These are phyloP conservation scores for Rhombomys opimus DNA, from an alignment of 2,113 vertebrate species.

Conservation along the genomic window DNA sequence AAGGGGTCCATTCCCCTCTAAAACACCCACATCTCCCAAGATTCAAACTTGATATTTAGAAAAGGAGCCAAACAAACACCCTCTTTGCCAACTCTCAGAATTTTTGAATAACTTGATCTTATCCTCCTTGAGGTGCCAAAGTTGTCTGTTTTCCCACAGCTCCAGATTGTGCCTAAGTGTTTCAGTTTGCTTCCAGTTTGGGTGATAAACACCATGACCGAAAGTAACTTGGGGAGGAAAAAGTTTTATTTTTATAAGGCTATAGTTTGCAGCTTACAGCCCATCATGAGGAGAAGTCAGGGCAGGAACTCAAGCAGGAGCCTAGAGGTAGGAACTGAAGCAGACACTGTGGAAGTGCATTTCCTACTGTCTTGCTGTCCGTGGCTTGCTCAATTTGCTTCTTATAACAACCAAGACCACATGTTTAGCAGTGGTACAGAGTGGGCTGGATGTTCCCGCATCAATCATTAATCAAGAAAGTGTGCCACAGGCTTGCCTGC, in stretches of 20 bases:
- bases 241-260: neutral
- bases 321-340: neutral
- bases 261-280: neutral
- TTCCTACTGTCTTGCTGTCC: neutral
- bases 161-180: neutral
- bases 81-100: neutral
- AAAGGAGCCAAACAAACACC: neutral
- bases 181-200: too few relatives aligned
- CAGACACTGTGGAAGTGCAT: neutral
- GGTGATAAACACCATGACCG: neutral
- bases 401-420: neutral
- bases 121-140: neutral
- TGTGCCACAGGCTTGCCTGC: neutral
- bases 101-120: neutral
- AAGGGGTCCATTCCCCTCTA: neutral
- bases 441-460: neutral
- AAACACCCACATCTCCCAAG: neutral
- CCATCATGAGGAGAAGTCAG: neutral
- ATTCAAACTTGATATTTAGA: slow-evolving; percentile 4
- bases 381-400: neutral
- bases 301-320: neutral
- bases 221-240: neutral
- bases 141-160: neutral
- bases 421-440: neutral
- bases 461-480: neutral